A percentile compares a stretch with the other conserved stretches of the same genome.
Conservation (phyloP, 2,113 vertebrate species). For the Ceuthmochares aereus region DNA sequence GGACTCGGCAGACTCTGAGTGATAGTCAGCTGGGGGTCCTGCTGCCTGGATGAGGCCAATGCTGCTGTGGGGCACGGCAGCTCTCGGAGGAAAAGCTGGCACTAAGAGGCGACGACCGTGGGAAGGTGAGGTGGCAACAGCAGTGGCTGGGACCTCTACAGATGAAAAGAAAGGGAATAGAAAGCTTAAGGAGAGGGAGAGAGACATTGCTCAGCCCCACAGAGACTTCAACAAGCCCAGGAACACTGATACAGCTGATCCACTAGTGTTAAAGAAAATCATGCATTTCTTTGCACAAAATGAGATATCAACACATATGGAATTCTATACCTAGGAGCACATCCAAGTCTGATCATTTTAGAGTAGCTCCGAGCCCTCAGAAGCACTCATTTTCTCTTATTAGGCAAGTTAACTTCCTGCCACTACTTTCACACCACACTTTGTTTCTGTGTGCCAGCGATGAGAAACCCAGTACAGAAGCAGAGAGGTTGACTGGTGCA, state of each 20-base stretch:
- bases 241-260: not conserved
- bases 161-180: constrained; percentile 4
- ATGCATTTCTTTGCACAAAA: not conserved
- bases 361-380: not conserved
- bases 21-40: constrained; percentile 81
- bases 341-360: not conserved
- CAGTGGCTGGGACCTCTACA: not conserved
- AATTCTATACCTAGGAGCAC: not conserved
- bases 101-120: constrained; percentile 70
- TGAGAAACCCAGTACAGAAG: not conserved
- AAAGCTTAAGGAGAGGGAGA: not conserved
- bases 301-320: not conserved
- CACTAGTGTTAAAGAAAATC: not conserved
- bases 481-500: not conserved
- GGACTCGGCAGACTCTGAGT: constrained; percentile 88
- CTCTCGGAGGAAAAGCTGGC: constrained; percentile 75
- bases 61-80: constrained; percentile 57
- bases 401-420: not conserved
- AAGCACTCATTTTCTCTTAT: not conserved
- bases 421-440: not conserved
- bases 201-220: not conserved
- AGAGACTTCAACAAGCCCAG: not conserved
- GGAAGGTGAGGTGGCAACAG: constrained; percentile 51
- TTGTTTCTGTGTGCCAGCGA: not conserved
- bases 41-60: constrained; percentile 67